These are phyloP conservation scores for Pygocentrus nattereri DNA, from an alignment of 2,797 vertebrate species.

Conservation along the genomic window DNA sequence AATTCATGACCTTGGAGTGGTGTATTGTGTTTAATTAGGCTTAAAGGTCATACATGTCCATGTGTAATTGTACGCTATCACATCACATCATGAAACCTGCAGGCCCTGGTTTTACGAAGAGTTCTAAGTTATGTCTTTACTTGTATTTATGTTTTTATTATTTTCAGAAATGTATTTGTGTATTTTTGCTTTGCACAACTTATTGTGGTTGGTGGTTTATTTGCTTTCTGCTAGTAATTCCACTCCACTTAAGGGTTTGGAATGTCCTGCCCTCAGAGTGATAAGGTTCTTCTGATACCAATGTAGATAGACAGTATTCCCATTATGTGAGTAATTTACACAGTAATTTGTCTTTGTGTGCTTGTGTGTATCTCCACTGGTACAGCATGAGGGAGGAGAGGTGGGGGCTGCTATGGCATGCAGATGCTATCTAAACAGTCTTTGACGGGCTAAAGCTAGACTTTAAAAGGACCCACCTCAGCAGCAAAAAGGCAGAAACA, in stretches of 20 bases:
- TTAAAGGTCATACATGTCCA: slow-evolving; percentile 81
- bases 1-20: slow-evolving; percentile 80
- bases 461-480: slow-evolving; percentile 66
- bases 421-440: slow-evolving; percentile 56
- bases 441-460: slow-evolving; percentile 60
- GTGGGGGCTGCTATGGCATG: slow-evolving; percentile 20
- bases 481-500: slow-evolving; percentile 58
- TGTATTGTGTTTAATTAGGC: slow-evolving; percentile 82
- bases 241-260: slow-evolving; percentile 8
- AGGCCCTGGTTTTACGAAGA: slow-evolving; percentile 23
- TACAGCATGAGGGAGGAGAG: slow-evolving; percentile 31
- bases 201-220: slow-evolving; percentile 12
- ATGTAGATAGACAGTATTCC: slow-evolving; percentile 49
- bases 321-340: slow-evolving; percentile 51
- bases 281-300: slow-evolving; percentile 45
- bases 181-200: background rate
- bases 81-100: slow-evolving; percentile 67
- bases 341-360: slow-evolving; percentile 52
- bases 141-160: background rate
- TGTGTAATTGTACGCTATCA: slow-evolving; percentile 71
- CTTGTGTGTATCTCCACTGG: slow-evolving; percentile 53
- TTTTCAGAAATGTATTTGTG: background rate
- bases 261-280: slow-evolving; percentile 27
- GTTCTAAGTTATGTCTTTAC: background rate
- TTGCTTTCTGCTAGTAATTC: slow-evolving; percentile 20